Base-by-base conservation (phyloP, 2,888 invertebrate genomes). In the Hipparchia sbordonii region DNA sequence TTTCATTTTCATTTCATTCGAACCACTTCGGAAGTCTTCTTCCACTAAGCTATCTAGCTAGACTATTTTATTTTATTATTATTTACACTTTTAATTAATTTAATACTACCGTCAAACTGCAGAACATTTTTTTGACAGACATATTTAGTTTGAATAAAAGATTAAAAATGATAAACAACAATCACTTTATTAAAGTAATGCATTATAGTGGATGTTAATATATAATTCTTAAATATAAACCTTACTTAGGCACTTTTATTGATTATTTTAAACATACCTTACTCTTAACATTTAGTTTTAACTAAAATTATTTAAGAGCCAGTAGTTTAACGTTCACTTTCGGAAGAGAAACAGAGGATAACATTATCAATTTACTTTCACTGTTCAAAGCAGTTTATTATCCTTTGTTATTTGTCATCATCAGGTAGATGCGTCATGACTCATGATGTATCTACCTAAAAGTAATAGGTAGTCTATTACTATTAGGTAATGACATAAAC, bases 241-340 rank as follows among this genome's bases (percentile, higher is more conserved):
- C 46, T 39, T 60, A 39, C 5, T 39, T 39, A 57, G 63, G 62
- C 63, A 72, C 10, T 72, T 56, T 70, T 48, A 6, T 51, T 61
- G 61, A 56, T 56, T 63, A 54, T 46, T 45, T 52, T 54, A 72
- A 76, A 91, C 90, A 84, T 89, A 89, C 87, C 82, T 86, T 86
- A 75, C 90, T 90, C 92, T 92, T 92, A 90, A 84, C 82, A 82
- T 81, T 88, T 89, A 87, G 82, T 77, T 74, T 65, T 79, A 74
- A 82, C 81, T 80, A 84, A 79, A 87, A 82, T 80, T 82, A 81
- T 79, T 81, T 85, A 92, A 92, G 91, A 91, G 91, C 86, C 85
- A 88, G 91, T 84, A 89, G 91, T 89, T 90, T 81, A 81, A 77
- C 74, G 78, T 61, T 79, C 79, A 81, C 12, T 8, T 65, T 23